Evolutionary conservation across 2,888 invertebrate species (phyloP).

Genomic region (Herminia tarsipennalis): DNA sequence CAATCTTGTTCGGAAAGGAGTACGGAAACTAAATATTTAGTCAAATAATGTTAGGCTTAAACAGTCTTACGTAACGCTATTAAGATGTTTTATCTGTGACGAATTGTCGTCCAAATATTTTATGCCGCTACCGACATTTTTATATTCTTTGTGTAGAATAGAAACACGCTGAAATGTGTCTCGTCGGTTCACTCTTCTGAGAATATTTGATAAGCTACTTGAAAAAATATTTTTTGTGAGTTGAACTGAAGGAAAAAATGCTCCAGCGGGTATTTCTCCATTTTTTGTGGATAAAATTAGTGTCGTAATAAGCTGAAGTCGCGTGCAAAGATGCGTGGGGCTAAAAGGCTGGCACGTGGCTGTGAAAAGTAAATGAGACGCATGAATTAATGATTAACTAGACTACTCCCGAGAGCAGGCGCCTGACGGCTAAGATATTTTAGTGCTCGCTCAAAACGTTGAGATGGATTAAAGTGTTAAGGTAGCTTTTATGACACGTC

Average conservation of each 20-base stretch:
- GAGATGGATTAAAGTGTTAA: neutral
- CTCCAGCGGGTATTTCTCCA: neutral
- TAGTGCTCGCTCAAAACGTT: slow-evolving; percentile 8
- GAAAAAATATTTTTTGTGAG: slow-evolving; percentile 13
- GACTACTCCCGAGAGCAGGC: slow-evolving; percentile 9
- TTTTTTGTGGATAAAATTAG: slow-evolving; percentile 23
- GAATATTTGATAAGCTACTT: slow-evolving; percentile 30
- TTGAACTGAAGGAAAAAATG: slow-evolving; percentile 15
- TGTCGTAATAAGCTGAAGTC: slow-evolving; percentile 12
- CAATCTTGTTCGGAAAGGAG: slow-evolving; percentile 22
- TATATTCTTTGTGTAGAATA: slow-evolving; percentile 29
- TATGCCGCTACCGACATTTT: slow-evolving; percentile 24
- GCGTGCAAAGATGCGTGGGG: slow-evolving; percentile 17
- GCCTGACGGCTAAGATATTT: slow-evolving; percentile 22
- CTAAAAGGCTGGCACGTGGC: slow-evolving; percentile 26
- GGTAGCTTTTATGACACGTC: neutral
- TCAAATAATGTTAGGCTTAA: slow-evolving; percentile 9
- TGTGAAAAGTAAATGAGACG: slow-evolving; percentile 33
- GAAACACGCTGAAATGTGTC: slow-evolving; percentile 28
- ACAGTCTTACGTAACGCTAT: too few species aligned
- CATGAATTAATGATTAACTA: slow-evolving; percentile 40
- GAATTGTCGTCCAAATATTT: slow-evolving; percentile 30
- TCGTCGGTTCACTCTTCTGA: slow-evolving; percentile 26
- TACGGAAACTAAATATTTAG: slow-evolving; percentile 13
- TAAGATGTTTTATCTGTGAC: slow-evolving; percentile 31